Evolutionary conservation across 2,888 invertebrate genomes (phyloP), one percentile per base, ranked within the genome.

Genomic region (Germaria angustata): DNA sequence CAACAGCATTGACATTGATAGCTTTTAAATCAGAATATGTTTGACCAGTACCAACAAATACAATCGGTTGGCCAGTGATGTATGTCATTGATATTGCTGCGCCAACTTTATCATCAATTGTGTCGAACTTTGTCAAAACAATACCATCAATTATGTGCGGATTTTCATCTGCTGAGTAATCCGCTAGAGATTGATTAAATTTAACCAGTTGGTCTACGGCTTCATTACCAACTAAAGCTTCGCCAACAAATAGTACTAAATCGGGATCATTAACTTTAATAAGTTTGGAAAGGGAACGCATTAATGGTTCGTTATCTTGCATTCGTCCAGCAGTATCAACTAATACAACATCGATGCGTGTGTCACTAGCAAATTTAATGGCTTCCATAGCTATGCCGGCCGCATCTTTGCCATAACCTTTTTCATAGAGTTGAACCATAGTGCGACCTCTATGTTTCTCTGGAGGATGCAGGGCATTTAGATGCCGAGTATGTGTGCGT

Each of bases 41-140:
- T 92, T 99, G 99, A 1, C 99, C 99, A 2, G 99, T 99, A 44
- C 99, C 99, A 15, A 99, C 99, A 79, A 91, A 91, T 2, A 91
- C 98, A 69, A 99, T 99, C 0, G 99, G 99, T 91, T 99, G 99
- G 0, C 99, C 99, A 0, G 99, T 99, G 84, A 99, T 98, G 91
- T 99, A 99, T 0, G 99, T 99, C 99, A 99, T 99, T 15, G 99
- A 99, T 87, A 99, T 98, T 17, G 99, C 99, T 49, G 99, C 99
- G 9, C 99, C 99, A 24, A 99, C 96, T 81, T 99, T 99, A 91
- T 99, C 99, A 91, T 99, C 99, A 87, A 99, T 99, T 0, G 99
- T 99, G 91, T 99, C 99, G 92, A 99, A 99, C 92, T 99, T 99
- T 7, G 99, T 99, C 57, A 99, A 93, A 11, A 99, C 98, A 86